These are phyloP conservation scores for Apodemia duryi DNA, from an alignment of 2,888 invertebrate species.

Conservation along the genomic window DNA sequence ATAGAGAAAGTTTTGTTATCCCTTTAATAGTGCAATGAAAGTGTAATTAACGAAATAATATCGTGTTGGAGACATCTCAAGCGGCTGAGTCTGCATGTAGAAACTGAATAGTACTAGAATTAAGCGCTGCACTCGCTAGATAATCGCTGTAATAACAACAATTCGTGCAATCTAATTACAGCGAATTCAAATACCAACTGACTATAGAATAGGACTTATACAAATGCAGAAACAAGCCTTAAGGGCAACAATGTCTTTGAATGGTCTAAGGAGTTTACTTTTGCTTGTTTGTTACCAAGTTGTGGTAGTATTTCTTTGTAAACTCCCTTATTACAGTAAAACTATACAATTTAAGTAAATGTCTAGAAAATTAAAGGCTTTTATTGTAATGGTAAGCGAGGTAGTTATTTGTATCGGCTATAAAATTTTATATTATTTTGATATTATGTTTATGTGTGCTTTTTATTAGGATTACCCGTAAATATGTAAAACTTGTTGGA, in stretches of 20 bases:
- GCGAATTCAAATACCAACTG: conserved; percentile 34
- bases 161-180: conserved; percentile 61
- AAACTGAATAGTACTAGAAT: conserved; percentile 47
- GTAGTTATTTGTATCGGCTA: background rate
- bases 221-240: conserved; percentile 14
- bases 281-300: conserved; percentile 3
- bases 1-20: conserved; percentile 16
- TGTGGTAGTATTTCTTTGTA: conserved; percentile 9
- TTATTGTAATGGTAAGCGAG: conserved; percentile 1
- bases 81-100: conserved; percentile 35
- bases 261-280: conserved; percentile 11
- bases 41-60: conserved; percentile 39
- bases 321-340: background rate
- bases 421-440: background rate
- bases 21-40: conserved; percentile 33
- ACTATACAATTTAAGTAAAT: conserved; percentile 14
- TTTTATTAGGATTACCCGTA: background rate
- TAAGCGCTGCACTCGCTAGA: conserved; percentile 48
- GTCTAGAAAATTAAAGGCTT: conserved; percentile 13
- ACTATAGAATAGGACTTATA: conserved; percentile 15
- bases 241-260: conserved; percentile 12
- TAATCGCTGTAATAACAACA: conserved; percentile 60
- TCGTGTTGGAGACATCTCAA: conserved; percentile 35
- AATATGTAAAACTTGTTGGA: background rate
- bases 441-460: background rate